Conservation (phyloP, 1,140 invertebrate species). For the Elymnias hypermnestra region DNA sequence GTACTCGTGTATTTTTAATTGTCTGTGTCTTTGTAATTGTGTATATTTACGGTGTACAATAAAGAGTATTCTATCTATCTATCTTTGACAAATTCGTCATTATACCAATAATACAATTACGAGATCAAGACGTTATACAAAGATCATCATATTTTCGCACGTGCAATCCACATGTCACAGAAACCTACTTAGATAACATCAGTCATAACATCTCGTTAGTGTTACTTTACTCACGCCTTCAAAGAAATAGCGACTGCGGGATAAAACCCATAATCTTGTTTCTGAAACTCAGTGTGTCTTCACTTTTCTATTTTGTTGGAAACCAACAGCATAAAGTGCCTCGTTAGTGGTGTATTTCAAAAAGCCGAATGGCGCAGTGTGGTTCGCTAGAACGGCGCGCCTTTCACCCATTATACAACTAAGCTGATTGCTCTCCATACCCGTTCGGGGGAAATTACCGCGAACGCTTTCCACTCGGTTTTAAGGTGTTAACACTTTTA, state of each 20-base stretch:
- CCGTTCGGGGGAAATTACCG: conserved; percentile 27
- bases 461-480: conserved; percentile 6
- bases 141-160: too few relatives aligned
- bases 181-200: background rate
- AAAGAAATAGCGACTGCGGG: conserved; percentile 12
- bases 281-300: conserved; percentile 13
- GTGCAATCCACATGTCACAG: too few relatives aligned
- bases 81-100: too few relatives aligned
- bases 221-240: conserved; percentile 4
- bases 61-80: too few relatives aligned
- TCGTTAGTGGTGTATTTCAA: conserved; percentile 61
- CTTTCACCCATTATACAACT: conserved; percentile 44
- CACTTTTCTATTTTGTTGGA: conserved; percentile 26
- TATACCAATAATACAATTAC: too few relatives aligned
- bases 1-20: too few relatives aligned
- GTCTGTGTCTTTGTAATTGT: too few relatives aligned
- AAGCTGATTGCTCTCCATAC: conserved; percentile 43
- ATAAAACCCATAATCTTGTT: conserved; percentile 14
- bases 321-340: conserved; percentile 46
- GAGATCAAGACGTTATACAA: too few relatives aligned
- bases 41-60: too few relatives aligned
- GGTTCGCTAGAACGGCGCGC: conserved; percentile 17
- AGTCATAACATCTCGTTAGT: background rate
- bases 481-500: conserved; percentile 4
- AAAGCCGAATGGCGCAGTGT: conserved; percentile 39